Base-by-base conservation (phyloP, 2,113 vertebrate genomes). In the Spilogale gracilis region DNA sequence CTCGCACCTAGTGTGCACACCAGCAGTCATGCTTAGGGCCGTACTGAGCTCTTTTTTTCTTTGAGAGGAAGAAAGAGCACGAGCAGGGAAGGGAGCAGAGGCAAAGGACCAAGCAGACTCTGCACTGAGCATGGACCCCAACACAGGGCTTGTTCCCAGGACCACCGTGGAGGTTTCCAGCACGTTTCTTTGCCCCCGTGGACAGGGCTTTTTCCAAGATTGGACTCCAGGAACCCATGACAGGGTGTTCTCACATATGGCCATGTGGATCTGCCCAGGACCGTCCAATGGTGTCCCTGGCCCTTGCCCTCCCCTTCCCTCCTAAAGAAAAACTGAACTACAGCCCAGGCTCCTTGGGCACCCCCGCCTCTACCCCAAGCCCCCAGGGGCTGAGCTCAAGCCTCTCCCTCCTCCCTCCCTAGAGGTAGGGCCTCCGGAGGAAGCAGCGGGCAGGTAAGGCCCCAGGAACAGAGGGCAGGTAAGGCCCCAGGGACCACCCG, bases 1-100 rank as follows among this genome's bases (percentile, higher is more conserved):
- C 58, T 67, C 0, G 0, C 3, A 10, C 45, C 58, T 2, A 4
- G 9, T 30, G 4, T 12, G 0, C 54, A 7, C 18, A 5, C 2
- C 3, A 13, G 43, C 21, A 1, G 38, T 27, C 27, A 12, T 2
- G 13, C 80, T 13, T 7, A 13, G 54, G 43, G 13, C 6, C 0
- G 73, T 76, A 6, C 45, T 3, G 9, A 30, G 89, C 21, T 74
- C 13, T 18, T 18, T 23, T 16, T 82, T 43, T 65, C 58, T 69
- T 69, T 38, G 67, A 69, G 67, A 30, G 63, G 63, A 18, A 69
- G 63, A 69, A 27, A 27, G 63, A 65, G n/a, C 67, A 69, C 32
- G 9, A 69, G 32, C 8, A 4, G 32, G 32, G 63, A 32, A 30
- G 7, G 16, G 67, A 69, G 32, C 32, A 38, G 32, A 38, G 16